These are phyloP conservation scores for Julus scandinavius DNA, from an alignment of 2,888 invertebrate species.

Conservation along the genomic window DNA sequence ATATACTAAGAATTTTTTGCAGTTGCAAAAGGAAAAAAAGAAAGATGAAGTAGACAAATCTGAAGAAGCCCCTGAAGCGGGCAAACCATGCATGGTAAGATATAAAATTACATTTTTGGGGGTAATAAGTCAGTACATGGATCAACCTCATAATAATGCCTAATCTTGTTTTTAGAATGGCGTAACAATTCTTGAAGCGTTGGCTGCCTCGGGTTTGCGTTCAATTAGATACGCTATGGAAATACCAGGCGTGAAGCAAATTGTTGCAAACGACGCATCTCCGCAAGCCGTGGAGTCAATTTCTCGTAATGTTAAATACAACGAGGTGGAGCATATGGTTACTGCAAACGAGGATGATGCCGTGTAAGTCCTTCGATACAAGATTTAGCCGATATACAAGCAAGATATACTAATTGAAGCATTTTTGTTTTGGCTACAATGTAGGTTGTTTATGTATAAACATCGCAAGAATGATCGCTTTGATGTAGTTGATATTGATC, in stretches of 20 bases:
- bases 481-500: slow-evolving; percentile 94
- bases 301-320: slow-evolving; percentile 79
- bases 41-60: not conserved
- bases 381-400: not conserved
- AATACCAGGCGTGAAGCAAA: slow-evolving; percentile 80
- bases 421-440: not conserved
- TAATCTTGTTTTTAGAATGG: slow-evolving; percentile 63
- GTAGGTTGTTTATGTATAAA: slow-evolving; percentile 85
- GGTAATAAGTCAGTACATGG: not conserved
- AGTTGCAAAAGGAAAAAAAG: not conserved
- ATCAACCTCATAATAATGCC: no score
- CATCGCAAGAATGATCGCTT: slow-evolving; percentile 78
- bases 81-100: not conserved
- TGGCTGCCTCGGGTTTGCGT: slow-evolving; percentile 94
- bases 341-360: slow-evolving; percentile 86
- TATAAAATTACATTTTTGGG: not conserved
- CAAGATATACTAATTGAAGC: not conserved
- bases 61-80: not conserved
- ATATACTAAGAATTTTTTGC: slow-evolving; percentile 49
- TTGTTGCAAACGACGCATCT: slow-evolving; percentile 93
- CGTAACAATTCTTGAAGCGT: slow-evolving; percentile 85
- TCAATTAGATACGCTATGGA: slow-evolving; percentile 97
- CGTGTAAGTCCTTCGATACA: slow-evolving; percentile 71
- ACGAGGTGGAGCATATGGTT: slow-evolving; percentile 80
- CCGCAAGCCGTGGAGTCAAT: slow-evolving; percentile 87